Percentiles rank a stretch among this genome's conserved stretches.
These are phyloP conservation scores for Barnardius zonarius DNA, from an alignment of 2,113 vertebrate genomes.

Conservation along the genomic window DNA sequence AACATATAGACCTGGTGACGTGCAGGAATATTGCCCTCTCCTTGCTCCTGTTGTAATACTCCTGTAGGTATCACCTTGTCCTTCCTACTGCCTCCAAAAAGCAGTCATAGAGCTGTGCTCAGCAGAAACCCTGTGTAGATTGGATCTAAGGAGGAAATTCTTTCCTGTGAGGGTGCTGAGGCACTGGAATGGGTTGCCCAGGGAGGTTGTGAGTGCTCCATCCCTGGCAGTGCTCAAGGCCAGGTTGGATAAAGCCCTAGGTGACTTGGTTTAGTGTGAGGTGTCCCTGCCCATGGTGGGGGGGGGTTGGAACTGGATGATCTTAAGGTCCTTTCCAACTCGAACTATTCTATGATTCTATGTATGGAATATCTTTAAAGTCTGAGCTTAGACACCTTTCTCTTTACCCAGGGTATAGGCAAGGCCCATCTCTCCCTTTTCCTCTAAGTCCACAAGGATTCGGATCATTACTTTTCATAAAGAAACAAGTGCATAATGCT, in stretches of 20 bases:
- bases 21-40: neutral
- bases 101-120: neutral
- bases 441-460: neutral
- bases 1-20: neutral
- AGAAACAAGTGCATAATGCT: neutral
- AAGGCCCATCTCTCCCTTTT: neutral
- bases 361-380: neutral
- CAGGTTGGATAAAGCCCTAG: too few relatives aligned
- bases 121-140: neutral
- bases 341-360: neutral
- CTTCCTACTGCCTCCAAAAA: neutral
- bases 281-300: neutral
- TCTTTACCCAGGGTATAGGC: neutral
- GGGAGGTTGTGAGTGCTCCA: too few relatives aligned
- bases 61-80: neutral
- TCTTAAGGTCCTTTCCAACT: neutral
- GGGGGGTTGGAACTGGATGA: neutral
- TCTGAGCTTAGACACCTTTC: neutral
- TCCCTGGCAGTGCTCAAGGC: too few relatives aligned
- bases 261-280: too few relatives aligned
- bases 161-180: too few relatives aligned
- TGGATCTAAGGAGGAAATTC: too few relatives aligned
- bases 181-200: too few relatives aligned
- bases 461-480: neutral
- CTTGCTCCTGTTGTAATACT: neutral